A percentile compares a stretch with the other conserved stretches of the same genome.
phyloP scores from a whole-genome alignment of 2,888 invertebrate genomes.

The Allygus modestus region DNA sequence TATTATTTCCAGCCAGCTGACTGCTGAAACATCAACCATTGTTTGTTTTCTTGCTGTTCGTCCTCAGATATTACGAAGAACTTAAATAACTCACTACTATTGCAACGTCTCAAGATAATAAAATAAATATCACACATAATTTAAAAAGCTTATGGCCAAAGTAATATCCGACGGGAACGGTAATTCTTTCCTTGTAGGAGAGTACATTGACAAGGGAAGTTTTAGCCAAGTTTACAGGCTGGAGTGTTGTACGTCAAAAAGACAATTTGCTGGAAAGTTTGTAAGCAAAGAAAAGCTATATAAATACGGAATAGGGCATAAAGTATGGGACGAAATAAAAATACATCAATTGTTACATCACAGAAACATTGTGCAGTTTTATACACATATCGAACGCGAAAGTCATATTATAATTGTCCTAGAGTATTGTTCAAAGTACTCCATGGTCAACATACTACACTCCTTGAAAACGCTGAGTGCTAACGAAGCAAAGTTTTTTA shows the following conservation, averaged over 20 bases:
- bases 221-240: slow-evolving; percentile 60
- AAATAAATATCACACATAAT: no score
- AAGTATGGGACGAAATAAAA: slow-evolving; percentile 57
- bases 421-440: slow-evolving; percentile 58
- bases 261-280: slow-evolving; percentile 60
- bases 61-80: no score
- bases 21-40: no score
- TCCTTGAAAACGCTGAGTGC: slow-evolving; percentile 46
- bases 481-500: slow-evolving; percentile 62
- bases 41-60: no score
- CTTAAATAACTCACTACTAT: no score
- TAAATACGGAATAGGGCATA: slow-evolving; percentile 39
- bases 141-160: slow-evolving; percentile 4
- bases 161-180: slow-evolving; percentile 26
- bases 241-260: slow-evolving; percentile 4
- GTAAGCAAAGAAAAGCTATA: slow-evolving; percentile 53
- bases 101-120: no score
- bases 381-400: slow-evolving; percentile 49
- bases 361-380: slow-evolving; percentile 59
- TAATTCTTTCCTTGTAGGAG: slow-evolving; percentile 5
- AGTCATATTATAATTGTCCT: slow-evolving; percentile 54
- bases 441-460: slow-evolving; percentile 57
- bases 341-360: slow-evolving; percentile 59
- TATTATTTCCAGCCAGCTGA: no score
- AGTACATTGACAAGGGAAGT: slow-evolving; percentile 60